Percentiles rank a stretch among this genome's conserved stretches.
Conservation (phyloP, 2,888 invertebrate genomes). For the Drosophila eohydei region DNA sequence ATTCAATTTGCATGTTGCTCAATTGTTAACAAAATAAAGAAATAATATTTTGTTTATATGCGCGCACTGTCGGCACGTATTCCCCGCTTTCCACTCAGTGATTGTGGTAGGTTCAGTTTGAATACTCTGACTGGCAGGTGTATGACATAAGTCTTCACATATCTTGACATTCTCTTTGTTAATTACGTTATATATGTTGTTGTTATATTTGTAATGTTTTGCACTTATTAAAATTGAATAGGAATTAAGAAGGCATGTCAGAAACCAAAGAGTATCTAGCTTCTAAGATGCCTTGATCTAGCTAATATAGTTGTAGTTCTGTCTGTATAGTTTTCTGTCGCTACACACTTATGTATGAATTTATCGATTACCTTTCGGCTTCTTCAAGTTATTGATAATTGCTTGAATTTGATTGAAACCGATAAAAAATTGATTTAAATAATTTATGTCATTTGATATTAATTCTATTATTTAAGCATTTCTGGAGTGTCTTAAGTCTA, state of each 20-base stretch:
- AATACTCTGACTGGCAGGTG: slow-evolving; percentile 20
- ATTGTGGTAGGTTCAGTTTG: slow-evolving; percentile 69
- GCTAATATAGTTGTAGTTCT: no score
- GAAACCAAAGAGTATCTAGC: no score
- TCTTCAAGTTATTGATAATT: not conserved
- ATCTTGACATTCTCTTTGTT: not conserved
- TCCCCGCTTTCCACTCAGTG: slow-evolving; percentile 33
- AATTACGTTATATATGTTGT: not conserved
- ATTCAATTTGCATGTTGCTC: slow-evolving; percentile 59
- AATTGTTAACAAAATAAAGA: slow-evolving; percentile 44
- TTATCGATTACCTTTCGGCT: no score
- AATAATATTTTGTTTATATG: slow-evolving; percentile 28
- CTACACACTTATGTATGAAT: no score
- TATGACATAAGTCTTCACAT: not conserved
- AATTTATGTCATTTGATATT: no score
- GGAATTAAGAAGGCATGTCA: no score
- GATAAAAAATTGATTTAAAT: no score
- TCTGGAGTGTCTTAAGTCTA: no score
- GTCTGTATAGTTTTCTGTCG: no score
- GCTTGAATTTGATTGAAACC: not conserved
- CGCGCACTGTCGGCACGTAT: slow-evolving; percentile 17
- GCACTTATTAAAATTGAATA: not conserved
- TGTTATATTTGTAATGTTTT: not conserved
- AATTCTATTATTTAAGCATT: no score
- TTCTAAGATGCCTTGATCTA: no score